Conservation (phyloP, 2,888 invertebrate species). For the Thymelicus sylvestris region DNA sequence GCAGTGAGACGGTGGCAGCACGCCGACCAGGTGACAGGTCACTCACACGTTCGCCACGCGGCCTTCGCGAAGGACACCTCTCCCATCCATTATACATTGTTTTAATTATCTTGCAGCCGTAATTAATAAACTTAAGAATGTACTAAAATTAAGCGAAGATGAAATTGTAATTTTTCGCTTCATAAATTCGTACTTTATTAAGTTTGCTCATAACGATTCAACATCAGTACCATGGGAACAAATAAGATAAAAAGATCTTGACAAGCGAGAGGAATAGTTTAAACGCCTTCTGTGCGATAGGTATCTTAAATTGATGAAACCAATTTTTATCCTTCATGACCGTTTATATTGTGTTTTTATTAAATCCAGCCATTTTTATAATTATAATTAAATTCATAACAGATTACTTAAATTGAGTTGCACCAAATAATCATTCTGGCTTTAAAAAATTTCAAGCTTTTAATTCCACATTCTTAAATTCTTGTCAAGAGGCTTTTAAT, state of each 20-base stretch:
- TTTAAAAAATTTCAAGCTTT: constrained; percentile 1
- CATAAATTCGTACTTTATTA: constrained; percentile 11
- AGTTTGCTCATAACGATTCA: constrained; percentile 5
- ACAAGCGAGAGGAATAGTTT: constrained; percentile 10
- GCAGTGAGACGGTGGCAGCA: constrained; percentile 56
- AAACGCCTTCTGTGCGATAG: constrained; percentile 15
- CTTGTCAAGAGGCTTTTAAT: constrained; percentile 21
- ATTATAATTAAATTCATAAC: constrained; percentile 11
- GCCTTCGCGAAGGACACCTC: constrained; percentile 73
- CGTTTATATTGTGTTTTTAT: background rate
- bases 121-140: constrained; percentile 26
- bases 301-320: constrained; percentile 3
- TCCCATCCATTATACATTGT: constrained; percentile 50
- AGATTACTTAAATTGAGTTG: constrained; percentile 6
- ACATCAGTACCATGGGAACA: background rate
- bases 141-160: constrained; percentile 20
- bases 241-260: constrained; percentile 2
- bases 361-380: background rate
- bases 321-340: background rate
- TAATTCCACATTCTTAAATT: constrained; percentile 9
- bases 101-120: constrained; percentile 26
- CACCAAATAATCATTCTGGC: constrained; percentile 6
- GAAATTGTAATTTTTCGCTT: constrained; percentile 20
- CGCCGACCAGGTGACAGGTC: constrained; percentile 63
- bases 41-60: constrained; percentile 67